Conservation (phyloP, 2,888 invertebrate genomes). For the Sesia bembeciformis region DNA sequence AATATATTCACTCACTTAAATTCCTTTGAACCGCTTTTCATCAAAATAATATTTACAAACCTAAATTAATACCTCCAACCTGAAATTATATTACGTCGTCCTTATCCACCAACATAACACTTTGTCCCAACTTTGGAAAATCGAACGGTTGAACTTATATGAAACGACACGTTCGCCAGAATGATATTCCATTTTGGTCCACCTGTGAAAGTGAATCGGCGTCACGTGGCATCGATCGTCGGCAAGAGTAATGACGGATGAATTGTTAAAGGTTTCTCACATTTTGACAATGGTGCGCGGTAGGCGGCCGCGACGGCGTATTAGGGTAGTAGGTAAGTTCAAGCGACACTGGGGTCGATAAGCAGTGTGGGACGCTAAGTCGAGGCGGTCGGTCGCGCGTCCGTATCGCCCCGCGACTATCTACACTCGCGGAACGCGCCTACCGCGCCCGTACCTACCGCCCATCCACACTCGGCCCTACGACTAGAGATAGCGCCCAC, state of each 20-base stretch:
- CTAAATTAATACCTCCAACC: too few species aligned
- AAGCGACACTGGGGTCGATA: slow-evolving; percentile 55
- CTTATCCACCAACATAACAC: too few species aligned
- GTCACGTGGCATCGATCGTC: slow-evolving; percentile 3
- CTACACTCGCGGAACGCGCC: slow-evolving; percentile 14
- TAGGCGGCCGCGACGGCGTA: slow-evolving; percentile 42
- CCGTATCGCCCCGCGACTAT: slow-evolving; percentile 11
- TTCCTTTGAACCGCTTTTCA: too few species aligned
- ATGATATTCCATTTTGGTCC: too few species aligned
- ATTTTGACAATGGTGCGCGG: slow-evolving; percentile 57
- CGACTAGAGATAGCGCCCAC: not conserved
- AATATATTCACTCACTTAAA: too few species aligned
- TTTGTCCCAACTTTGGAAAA: too few species aligned
- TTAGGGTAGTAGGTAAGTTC: slow-evolving; percentile 29
- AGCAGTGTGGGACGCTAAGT: slow-evolving; percentile 44
- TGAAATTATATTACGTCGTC: too few species aligned
- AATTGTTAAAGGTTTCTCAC: slow-evolving; percentile 56
- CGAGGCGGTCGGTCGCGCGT: slow-evolving; percentile 30
- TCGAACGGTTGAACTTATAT: too few species aligned
- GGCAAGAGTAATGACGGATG: slow-evolving; percentile 46
- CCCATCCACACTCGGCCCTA: not conserved
- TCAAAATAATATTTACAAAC: too few species aligned
- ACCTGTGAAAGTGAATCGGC: not conserved
- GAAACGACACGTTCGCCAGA: too few species aligned
- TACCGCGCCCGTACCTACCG: slow-evolving; percentile 16